Evolutionary conservation across 2,797 vertebrate genomes (phyloP), one percentile per base, ranked within the genome.

Genomic region (Melanotaenia trifasciata): DNA sequence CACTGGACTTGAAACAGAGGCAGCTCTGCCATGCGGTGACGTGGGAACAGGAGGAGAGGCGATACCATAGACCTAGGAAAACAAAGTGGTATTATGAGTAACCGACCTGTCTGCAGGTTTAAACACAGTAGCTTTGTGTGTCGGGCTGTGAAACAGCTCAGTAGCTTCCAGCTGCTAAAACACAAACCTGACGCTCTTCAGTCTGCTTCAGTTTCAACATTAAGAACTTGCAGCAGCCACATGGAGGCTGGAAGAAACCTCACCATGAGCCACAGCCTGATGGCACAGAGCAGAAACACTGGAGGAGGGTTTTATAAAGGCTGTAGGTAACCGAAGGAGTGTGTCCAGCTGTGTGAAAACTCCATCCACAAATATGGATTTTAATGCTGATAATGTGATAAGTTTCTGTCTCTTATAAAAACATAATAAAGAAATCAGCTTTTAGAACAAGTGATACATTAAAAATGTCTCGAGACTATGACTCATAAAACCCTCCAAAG

Each of bases 101-200:
- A 66, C 60, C 64, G 78, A 75, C 64, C 78, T 35, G 33, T 35
- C 33, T 80, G 81, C 67, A 38, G 8, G 36, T 11, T 38, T 9
- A 38, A 38, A 38, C 36, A 38, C 36, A 38, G 36, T 38, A 38
- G 36, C 36, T 38, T 38, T 38, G 36, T 38, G 10, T 38, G 36
- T 12, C 11, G 36, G 36, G 36, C n/a, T 60, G 64, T 38, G 65
- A 35, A 72, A 75, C 20, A 13, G 64, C 67, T 82, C 67, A 71
- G 59, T 28, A 3, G 72, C 64, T 59, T 58, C 51, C 33, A 3
- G 72, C 64, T 64, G 63, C 51, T 63, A 14, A 57, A 73, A 64
- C 24, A 13, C 40, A 61, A 59, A 26, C 28, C 71, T 10, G 60
- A 54, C 5, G 54, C 36, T 38, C 36, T 38, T 38, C 36, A 38